Evolutionary conservation across 2,888 invertebrate genomes (phyloP), one percentile per base, ranked within the genome.

Genomic region (Spisula subtruncata): DNA sequence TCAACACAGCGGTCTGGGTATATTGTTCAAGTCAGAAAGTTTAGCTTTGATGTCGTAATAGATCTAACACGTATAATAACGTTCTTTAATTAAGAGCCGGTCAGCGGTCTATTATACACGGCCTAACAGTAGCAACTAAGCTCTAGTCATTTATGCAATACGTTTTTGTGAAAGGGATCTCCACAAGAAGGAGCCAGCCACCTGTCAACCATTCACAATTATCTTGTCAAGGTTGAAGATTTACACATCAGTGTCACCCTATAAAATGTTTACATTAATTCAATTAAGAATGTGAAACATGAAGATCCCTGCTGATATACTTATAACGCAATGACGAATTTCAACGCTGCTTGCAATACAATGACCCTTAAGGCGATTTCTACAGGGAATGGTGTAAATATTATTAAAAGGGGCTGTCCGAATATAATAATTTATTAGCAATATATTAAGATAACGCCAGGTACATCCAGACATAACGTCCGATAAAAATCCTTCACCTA

Each of bases 171-270:
- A 66, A 66, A 25, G 60, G 60, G 25, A 25, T 66, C 60, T 1
- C n/a, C 8, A 25, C 25, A 25, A 25, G 60, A 66, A n/a, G 25
- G 20, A 25, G 60, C n/a, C 60, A 66, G 25, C n/a, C 60, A 66
- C 25, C 60, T 82, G 82, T 35, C 60, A 60, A 25, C 32, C 20
- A 41, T 14, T 35, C 35, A 32, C 41, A 83, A 83, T 83, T 83
- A 83, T 46, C 83, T 46, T 83, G 83, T 83, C 83, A 83, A 66
- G n/a, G 14, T 18, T 20, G 41, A n/a, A 41, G 83, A 83, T 83
- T 83, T 60, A 66, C 46, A 14, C n/a, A 25, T 0, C 60, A 41
- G 66, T 83, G 66, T 25, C 35, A n/a, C 66, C n/a, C 41, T n/a
- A 25, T 35, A 29, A 56, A 35, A 46, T 66, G 83, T 66, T 46